Percentiles rank a stretch among this genome's conserved stretches.
Evolutionary conservation across 2,888 invertebrate species (phyloP).

Genomic region (Fragum fragum): DNA sequence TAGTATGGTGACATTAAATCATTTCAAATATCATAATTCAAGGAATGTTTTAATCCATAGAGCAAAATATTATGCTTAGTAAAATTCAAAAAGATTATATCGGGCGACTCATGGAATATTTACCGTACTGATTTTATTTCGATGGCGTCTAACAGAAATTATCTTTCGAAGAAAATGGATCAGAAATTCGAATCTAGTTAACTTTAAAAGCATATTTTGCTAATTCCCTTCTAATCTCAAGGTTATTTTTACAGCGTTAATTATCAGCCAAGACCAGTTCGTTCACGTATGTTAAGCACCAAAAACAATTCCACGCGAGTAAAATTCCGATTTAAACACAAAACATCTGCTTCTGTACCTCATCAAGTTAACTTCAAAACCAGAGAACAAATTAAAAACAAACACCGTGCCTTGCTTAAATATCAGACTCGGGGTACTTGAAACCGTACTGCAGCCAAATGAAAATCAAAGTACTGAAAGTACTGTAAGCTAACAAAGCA

Average conservation of each 20-base stretch:
- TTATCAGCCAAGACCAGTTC: neutral
- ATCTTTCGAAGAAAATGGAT: neutral
- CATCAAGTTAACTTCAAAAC: neutral
- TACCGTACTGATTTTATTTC: no score
- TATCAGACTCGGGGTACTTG: neutral
- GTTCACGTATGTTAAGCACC: neutral
- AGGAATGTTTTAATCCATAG: no score
- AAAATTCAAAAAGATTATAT: no score
- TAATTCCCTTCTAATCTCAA: neutral
- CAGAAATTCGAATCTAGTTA: neutral
- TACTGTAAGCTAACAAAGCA: no score
- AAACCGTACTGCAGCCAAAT: neutral
- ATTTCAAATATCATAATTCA: no score
- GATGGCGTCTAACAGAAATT: no score
- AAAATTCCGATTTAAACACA: constrained; percentile 4
- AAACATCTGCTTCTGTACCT: neutral
- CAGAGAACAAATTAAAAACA: constrained; percentile 6
- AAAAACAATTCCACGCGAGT: constrained; percentile 1
- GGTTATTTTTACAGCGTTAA: neutral
- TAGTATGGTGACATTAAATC: no score
- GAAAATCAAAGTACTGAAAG: no score
- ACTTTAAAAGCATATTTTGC: neutral
- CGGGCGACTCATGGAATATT: no score
- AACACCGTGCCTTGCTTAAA: neutral
- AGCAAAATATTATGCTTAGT: no score